A percentile compares a stretch with the other conserved stretches of the same genome.
These are phyloP conservation scores for Epinephelus awoara DNA, from an alignment of 2,797 vertebrate species.

Conservation along the genomic window DNA sequence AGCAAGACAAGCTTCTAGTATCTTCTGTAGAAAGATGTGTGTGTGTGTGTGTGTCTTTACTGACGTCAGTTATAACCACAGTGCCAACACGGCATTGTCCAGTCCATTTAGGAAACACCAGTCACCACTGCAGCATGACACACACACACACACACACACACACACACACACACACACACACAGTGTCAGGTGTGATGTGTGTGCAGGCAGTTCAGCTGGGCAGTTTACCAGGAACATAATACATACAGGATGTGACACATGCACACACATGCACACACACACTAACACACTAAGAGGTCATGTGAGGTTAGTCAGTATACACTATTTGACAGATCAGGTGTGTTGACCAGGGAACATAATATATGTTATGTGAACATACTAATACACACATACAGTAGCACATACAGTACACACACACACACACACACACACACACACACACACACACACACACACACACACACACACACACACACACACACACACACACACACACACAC, in stretches of 20 bases:
- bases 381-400: neutral
- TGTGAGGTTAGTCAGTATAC: conserved; percentile 37
- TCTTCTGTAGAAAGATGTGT: conserved; percentile 15
- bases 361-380: conserved; percentile 11
- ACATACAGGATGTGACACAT: conserved; percentile 30
- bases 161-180: neutral
- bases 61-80: conserved; percentile 55
- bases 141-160: conserved; percentile 11
- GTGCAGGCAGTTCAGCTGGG: neutral
- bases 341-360: conserved; percentile 39
- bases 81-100: conserved; percentile 60
- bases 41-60: conserved; percentile 32
- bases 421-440: neutral
- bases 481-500: conserved; percentile 15
- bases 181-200: conserved; percentile 19
- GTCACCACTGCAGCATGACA: conserved; percentile 26
- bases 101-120: conserved; percentile 52
- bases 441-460: neutral
- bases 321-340: conserved; percentile 47
- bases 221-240: neutral
- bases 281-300: conserved; percentile 25
- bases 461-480: neutral
- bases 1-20: conserved; percentile 4
- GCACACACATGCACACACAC: conserved; percentile 20
- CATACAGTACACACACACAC: neutral